Conservation (phyloP, 2,797 vertebrate genomes). For the Brachyalestes nurse region DNA sequence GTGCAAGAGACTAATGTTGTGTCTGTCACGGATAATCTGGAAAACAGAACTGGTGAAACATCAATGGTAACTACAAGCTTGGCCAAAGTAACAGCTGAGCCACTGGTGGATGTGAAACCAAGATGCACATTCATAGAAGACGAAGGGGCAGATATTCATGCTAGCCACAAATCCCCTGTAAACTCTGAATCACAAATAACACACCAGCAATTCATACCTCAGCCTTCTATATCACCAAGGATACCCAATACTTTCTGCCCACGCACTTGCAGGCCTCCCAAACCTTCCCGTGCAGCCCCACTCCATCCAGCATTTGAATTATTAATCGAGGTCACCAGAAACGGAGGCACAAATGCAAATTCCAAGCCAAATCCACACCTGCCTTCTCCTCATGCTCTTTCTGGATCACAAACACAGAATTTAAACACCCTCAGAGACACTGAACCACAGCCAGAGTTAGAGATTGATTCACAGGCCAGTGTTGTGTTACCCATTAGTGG, state of each 20-base stretch:
- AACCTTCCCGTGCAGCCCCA: constrained; percentile 35
- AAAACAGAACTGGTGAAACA: constrained; percentile 7
- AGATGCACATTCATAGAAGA: neutral
- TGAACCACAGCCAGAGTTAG: constrained; percentile 18
- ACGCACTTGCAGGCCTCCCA: constrained; percentile 34
- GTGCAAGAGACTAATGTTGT: constrained; percentile 1
- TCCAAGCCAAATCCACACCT: constrained; percentile 52
- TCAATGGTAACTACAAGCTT: neutral
- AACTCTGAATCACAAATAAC: constrained; percentile 11
- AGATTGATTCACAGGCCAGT: constrained; percentile 48
- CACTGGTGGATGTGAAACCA: constrained; percentile 13
- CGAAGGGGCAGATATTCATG: constrained; percentile 8
- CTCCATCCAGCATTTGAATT: constrained; percentile 47
- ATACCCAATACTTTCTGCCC: neutral
- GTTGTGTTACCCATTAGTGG: constrained; percentile 53
- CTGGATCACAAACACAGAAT: neutral
- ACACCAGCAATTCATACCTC: constrained; percentile 24
- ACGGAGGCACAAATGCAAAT: constrained; percentile 24
- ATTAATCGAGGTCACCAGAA: constrained; percentile 24
- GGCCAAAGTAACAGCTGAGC: constrained; percentile 18
- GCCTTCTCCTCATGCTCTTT: constrained; percentile 54
- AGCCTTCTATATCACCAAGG: constrained; percentile 4
- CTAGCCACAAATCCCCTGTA: constrained; percentile 1
- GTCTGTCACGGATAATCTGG: constrained; percentile 6
- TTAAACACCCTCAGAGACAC: neutral